Conservation (phyloP, 2,888 invertebrate genomes). For the Hypomecis punctinalis region DNA sequence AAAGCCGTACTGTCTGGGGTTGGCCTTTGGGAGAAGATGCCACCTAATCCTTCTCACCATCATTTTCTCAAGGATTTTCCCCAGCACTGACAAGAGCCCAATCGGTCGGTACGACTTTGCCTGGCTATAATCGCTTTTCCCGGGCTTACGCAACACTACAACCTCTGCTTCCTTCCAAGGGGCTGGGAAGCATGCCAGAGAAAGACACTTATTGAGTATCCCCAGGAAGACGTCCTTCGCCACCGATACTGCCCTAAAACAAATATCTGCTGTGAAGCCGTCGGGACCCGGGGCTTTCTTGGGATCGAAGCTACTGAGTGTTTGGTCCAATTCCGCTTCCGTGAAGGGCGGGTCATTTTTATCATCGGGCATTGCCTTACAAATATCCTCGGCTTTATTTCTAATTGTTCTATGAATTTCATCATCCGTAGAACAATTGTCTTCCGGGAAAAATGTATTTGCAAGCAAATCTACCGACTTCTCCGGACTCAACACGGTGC, state of each 20-base stretch:
- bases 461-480: background rate
- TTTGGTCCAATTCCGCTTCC: background rate
- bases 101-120: constrained; percentile 27
- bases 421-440: background rate
- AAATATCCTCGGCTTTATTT: too few relatives aligned
- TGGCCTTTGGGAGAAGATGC: constrained; percentile 2
- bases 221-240: too few relatives aligned
- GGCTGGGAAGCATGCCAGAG: constrained; percentile 9
- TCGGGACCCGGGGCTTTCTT: too few relatives aligned
- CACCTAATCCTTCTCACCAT: constrained; percentile 7
- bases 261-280: constrained; percentile 36
- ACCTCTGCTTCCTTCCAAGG: constrained; percentile 26
- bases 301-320: background rate
- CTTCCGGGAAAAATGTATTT: background rate
- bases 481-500: background rate
- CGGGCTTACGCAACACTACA: constrained; percentile 17
- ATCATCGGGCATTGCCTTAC: too few relatives aligned
- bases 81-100: constrained; percentile 22
- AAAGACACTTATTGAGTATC: constrained; percentile 16
- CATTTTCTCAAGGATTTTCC: constrained; percentile 21
- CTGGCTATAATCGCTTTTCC: constrained; percentile 12
- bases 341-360: background rate
- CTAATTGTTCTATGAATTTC: background rate
- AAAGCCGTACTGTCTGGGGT: background rate
- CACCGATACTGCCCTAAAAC: constrained; percentile 23